Evolutionary conservation across 2,888 invertebrate species (phyloP), one percentile per base, ranked within the genome.

Genomic region (Acanthacorydalis orientalis): DNA sequence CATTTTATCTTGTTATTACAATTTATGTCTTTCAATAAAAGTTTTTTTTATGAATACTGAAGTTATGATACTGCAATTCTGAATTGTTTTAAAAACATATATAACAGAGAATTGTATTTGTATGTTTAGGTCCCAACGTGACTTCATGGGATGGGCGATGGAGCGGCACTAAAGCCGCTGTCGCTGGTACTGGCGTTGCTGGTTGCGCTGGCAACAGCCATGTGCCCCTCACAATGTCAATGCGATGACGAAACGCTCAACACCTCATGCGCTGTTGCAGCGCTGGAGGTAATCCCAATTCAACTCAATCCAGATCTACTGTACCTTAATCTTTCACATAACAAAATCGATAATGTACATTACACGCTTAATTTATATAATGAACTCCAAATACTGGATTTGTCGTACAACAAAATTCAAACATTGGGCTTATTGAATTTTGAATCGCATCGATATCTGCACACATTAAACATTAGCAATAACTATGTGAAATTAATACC

Each of bases 281-380:
- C 77, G 51, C 75, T 90, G 54, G 86, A 86, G 62, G 82, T 86
- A 56, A 84, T 90, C 47, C 90, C 90, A 51, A 88, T 89, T 56
- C 88, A 88, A 61, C 73, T 90, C 54, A 90, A 90, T 65, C 92
- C 92, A 38, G 86, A 86, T 62, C 78, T 87, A 44, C 78, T 78
- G 46, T 78, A 81, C 65, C 81, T 92, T 60, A 83, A 85, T 61
- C 76, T 92, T 49, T 81, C 83, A n/a, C 75, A 80, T 61, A 92
- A 92, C 65, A 77, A 79, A 55, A 86, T 93, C 60, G 74, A 77
- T 59, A 79, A 77, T 59, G 74, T 92, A 7, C 78, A 83, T 53
- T 82, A 81, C 62, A 80, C 85, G 15, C 76, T 90, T 59, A 75
- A 74, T 44, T 83, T 89, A 67, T 90, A 90, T 68, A 77, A 78